Conservation (phyloP, 2,797 vertebrate genomes). For the Siniperca undulata region DNA sequence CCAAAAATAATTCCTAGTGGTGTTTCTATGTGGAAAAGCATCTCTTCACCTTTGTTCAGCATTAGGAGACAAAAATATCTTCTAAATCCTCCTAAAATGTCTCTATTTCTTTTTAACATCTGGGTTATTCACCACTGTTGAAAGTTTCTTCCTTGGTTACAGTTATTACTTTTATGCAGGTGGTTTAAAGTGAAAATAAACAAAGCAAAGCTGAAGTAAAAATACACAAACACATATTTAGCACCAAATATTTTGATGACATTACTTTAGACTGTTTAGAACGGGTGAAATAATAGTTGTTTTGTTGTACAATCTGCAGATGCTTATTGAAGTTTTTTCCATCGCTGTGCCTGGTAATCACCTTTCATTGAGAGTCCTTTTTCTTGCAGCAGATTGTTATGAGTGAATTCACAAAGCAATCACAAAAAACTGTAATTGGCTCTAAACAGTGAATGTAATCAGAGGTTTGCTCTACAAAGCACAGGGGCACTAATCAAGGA, state of each 20-base stretch:
- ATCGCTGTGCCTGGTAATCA: constrained; percentile 1
- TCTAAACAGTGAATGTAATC: constrained; percentile 29
- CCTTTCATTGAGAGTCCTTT: neutral
- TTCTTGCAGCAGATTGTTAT: constrained; percentile 16
- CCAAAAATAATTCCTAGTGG: too few relatives aligned
- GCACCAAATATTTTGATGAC: neutral
- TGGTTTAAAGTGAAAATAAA: neutral
- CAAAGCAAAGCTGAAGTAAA: neutral
- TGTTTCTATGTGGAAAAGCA: neutral
- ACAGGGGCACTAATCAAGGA: constrained; percentile 31
- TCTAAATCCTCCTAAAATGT: neutral
- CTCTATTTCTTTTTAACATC: neutral
- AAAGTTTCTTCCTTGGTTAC: neutral
- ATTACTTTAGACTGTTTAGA: neutral
- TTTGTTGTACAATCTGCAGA: neutral
- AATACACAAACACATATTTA: neutral
- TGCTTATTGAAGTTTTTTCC: neutral
- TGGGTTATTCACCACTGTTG: neutral
- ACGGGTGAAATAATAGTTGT: neutral
- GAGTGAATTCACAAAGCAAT: constrained; percentile 32
- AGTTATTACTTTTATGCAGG: neutral
- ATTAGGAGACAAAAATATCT: neutral
- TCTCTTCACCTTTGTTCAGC: neutral
- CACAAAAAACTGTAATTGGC: constrained; percentile 35
- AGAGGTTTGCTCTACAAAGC: constrained; percentile 25